Conservation (phyloP, 92 coral and sea anemone genomes). For the Nematostella vectensis region DNA sequence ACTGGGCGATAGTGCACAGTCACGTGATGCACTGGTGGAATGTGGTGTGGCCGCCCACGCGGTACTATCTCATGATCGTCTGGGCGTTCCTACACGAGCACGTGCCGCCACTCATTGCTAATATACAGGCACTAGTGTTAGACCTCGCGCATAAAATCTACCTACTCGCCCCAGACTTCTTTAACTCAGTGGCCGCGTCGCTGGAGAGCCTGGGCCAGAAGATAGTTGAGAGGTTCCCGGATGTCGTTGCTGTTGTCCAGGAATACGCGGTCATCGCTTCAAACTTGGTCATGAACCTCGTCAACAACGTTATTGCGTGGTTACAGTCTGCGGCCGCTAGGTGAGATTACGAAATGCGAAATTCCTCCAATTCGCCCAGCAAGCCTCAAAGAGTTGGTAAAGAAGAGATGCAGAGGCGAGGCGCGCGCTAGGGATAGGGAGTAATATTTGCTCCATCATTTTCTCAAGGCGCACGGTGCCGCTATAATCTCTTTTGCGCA, state of each 20-base stretch:
- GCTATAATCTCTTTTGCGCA: too few species aligned
- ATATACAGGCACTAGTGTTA: conserved; percentile 41
- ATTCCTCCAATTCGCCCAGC: too few species aligned
- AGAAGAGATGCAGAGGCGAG: too few species aligned
- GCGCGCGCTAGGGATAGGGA: too few species aligned
- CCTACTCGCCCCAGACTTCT: conserved; percentile 91
- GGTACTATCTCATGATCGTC: conserved; percentile 54
- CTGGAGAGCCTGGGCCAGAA: conserved; percentile 66
- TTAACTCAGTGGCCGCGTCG: conserved; percentile 65
- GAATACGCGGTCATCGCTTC: conserved; percentile 84
- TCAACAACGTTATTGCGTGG: conserved; percentile 56
- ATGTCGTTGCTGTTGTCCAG: conserved; percentile 82
- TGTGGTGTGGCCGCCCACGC: conserved; percentile 61
- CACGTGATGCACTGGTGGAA: conserved; percentile 46
- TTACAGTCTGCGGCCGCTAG: conserved; percentile 47
- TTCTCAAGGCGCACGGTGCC: too few species aligned
- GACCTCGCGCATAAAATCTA: conserved; percentile 52
- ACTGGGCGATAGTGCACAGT: conserved; percentile 48
- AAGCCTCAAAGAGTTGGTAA: too few species aligned
- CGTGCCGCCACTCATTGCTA: conserved; percentile 62
- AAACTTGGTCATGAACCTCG: conserved; percentile 60
- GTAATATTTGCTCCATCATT: too few species aligned
- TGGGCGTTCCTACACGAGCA: conserved; percentile 70
- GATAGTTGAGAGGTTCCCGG: conserved; percentile 75
- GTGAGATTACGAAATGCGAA: too few species aligned